Evolutionary conservation across 1,140 invertebrate genomes (phyloP).

Genomic region (Mizuhopecten yessoensis): DNA sequence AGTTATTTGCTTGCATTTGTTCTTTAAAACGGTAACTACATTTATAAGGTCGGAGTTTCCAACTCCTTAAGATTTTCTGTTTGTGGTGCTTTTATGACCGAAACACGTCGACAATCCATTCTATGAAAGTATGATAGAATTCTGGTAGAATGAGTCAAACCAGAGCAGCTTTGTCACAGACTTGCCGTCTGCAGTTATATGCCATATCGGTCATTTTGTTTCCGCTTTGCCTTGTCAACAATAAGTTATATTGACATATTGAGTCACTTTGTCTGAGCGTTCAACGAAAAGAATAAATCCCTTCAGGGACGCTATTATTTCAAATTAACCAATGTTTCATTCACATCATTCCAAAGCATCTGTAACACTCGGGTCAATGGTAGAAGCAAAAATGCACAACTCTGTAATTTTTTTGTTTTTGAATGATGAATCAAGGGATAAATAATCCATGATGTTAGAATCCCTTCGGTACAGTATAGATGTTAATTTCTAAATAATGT

Average conservation of each 20-base stretch:
- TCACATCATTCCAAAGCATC: no score
- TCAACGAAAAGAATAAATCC: constrained; percentile 13
- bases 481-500: neutral
- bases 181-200: neutral
- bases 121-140: neutral
- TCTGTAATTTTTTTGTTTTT: neutral
- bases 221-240: neutral
- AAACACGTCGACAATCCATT: neutral
- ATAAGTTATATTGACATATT: constrained; percentile 10
- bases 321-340: neutral
- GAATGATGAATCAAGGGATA: neutral
- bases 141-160: neutral
- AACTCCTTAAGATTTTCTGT: no score
- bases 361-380: no score
- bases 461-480: neutral
- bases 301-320: constrained; percentile 27
- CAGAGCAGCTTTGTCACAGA: neutral
- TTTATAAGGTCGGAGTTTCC: no score
- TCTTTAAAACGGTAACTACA: neutral
- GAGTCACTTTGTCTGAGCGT: constrained; percentile 13
- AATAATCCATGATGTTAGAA: neutral
- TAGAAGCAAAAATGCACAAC: no score
- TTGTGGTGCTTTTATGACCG: no score
- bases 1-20: neutral
- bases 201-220: neutral